Evolutionary conservation across 2,888 invertebrate genomes (phyloP).

Genomic region (Suillia variegata): DNA sequence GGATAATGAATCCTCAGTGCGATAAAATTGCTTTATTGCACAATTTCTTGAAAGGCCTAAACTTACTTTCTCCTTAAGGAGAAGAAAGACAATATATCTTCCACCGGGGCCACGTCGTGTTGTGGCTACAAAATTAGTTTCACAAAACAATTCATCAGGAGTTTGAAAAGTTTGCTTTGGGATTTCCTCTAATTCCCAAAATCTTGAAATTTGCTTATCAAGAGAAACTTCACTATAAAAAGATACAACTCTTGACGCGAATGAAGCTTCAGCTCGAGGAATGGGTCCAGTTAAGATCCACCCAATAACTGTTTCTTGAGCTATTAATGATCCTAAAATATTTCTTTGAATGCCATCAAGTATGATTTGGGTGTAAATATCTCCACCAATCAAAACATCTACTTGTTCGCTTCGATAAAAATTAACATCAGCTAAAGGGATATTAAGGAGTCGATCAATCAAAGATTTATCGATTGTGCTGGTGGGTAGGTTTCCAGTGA

Average conservation of each 20-base stretch:
- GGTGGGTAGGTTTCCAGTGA: background rate
- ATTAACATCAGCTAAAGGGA: background rate
- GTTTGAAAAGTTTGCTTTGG: background rate
- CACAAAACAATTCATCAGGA: background rate
- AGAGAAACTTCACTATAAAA: background rate
- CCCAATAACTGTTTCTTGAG: constrained; percentile 4
- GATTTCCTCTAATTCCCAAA: background rate
- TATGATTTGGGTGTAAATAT: background rate
- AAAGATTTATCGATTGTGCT: background rate
- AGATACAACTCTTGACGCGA: background rate
- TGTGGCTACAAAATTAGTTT: background rate
- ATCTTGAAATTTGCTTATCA: background rate
- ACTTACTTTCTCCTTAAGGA: no score
- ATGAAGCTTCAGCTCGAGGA: background rate
- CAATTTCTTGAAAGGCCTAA: no score
- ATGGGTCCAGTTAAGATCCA: constrained; percentile 1
- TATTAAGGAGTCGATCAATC: background rate
- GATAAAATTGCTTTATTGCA: no score
- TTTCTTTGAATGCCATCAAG: background rate
- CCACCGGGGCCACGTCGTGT: background rate
- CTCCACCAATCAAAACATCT: background rate
- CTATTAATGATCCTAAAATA: background rate
- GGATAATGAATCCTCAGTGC: no score
- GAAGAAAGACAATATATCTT: no score
- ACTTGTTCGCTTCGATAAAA: constrained; percentile 1